phyloP scores from a whole-genome alignment of 2,888 invertebrate species.

The Zaprionus obscuricornis region DNA sequence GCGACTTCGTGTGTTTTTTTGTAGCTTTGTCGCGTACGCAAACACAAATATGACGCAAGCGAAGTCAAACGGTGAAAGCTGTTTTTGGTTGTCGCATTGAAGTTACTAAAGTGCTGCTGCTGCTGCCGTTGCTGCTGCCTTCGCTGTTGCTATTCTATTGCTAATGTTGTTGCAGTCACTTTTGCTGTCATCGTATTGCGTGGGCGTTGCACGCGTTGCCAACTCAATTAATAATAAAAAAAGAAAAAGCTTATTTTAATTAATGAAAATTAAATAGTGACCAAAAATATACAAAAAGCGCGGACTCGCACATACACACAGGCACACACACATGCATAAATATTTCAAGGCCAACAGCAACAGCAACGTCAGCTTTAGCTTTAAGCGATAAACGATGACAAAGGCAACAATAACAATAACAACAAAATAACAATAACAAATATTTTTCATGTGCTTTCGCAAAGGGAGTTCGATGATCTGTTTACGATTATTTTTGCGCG shows the following conservation, averaged over 20 bases:
- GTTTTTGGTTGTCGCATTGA: conserved; percentile 45
- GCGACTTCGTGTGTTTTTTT: conserved; percentile 38
- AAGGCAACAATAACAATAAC: conserved; percentile 8
- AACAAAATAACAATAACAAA: conserved; percentile 20
- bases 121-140: conserved; percentile 13
- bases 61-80: conserved; percentile 66
- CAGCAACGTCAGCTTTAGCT: conserved; percentile 6
- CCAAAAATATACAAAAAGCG: conserved; percentile 39
- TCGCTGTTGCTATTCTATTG: neutral
- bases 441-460: conserved; percentile 21
- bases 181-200: conserved; percentile 38
- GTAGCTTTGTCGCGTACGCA: conserved; percentile 63
- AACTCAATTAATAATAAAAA: conserved; percentile 67
- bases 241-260: conserved; percentile 57
- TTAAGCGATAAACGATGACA: no score
- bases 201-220: conserved; percentile 74
- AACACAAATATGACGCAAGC: conserved; percentile 67
- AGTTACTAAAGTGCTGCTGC: conserved; percentile 34
- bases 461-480: conserved; percentile 81
- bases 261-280: conserved; percentile 64
- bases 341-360: conserved; percentile 66
- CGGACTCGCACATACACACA: neutral
- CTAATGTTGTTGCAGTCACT: conserved; percentile 12
- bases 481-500: conserved; percentile 77
- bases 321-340: conserved; percentile 17